Base-by-base conservation (phyloP, 2,888 invertebrate genomes). In the Scaptomyza polygonia region DNA sequence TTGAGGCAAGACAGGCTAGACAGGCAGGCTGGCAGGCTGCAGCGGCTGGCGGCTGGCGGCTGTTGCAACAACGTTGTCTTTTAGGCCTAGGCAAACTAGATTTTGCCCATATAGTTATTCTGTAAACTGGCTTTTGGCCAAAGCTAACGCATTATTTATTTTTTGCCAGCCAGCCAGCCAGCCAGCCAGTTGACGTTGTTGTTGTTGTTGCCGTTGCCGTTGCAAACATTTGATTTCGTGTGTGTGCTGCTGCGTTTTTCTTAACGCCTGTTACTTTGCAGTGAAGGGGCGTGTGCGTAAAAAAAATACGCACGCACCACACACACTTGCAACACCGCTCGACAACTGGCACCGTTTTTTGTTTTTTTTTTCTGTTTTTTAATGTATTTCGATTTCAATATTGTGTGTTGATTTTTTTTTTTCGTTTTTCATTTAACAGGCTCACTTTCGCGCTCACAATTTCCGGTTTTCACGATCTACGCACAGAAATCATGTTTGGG, bases 391-490 rank as follows among this genome's bases (percentile, higher is more conserved):
- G 49, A 49, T 49, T 49, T 49, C 49, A 48, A 48, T 34, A 49
- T 16, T 39, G 5, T 36, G 32, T 49, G 9, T 48, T 25, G 12
- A n/a, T n/a, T n/a, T 21, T 9, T 14, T 18, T 12, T 43, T 63
- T 56, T 47, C 51, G 43, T 49, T 45, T 62, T 64, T 67, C 42
- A 14, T 36, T 55, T 51, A 70, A 64, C 95, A 96, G 97, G 97
- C 92, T 97, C 97, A 65, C 93, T 98, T 91, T 96, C 97, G 77
- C 96, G 96, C 91, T 97, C 97, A 42, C 97, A 98, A 92, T 98
- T 97, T 93, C 98, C 98, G 59, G 98, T 98, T 86, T 98, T 98
- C 93, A 98, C 98, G 76, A 97, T 98, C 92, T 98, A 98, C 94
- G 97, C 97, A 80, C 97, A 98, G 93, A 98, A 98, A 93, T 96